Base-by-base conservation (phyloP, 92 coral and sea anemone species). In the Virgularia gustaviana region DNA sequence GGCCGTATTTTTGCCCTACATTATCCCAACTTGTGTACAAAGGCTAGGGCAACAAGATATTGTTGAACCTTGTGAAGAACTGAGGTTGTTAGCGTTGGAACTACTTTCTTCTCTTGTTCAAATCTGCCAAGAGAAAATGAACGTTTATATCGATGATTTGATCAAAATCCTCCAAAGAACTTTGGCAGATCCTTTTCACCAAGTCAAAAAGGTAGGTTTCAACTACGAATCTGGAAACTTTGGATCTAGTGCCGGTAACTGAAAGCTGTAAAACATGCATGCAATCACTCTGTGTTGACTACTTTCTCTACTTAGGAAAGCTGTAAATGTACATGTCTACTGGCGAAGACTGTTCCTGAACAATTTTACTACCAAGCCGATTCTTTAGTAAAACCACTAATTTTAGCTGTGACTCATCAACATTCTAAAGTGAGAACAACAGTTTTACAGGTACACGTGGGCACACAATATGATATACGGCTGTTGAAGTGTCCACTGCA, bases 381-480 rank as follows among this genome's bases (percentile, higher is more conserved):
- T 55, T 92, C 98, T 10, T 78, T 92, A 9, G 98, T 92, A 7
- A 89, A 78, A 38, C 96, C 98, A 5, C 81, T 92, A 36, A 67
- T 92, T 41, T 82, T 79, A 61, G 84, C 98, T 13, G 73, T 92
- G 16, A 64, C 96, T 23, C 98, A 92, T 53, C 98, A 92, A 16
- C 98, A 92, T 70, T 92, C 98, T 31, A 92, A 90, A 83, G 98
- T 92, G 74, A 84, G 98, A 70, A 78, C 79, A 38, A 83, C 98
- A 29, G 88, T 91, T 59, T 83, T 92, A 30, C 85, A 92, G 94
- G 98, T 92, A n/a, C n/a, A n/a, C n/a, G n/a, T n/a, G n/a, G n/a
- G n/a, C 12, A 43, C n/a, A n/a, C 11, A 10, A 43, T 43, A n/a
- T 43, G n/a, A 43, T 11, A n/a, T n/a, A 10, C 12, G 49, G 49